Evolutionary conservation across 53 echinoderm and acorn worm species (phyloP).

Genomic region (Paelopatides confundens): DNA sequence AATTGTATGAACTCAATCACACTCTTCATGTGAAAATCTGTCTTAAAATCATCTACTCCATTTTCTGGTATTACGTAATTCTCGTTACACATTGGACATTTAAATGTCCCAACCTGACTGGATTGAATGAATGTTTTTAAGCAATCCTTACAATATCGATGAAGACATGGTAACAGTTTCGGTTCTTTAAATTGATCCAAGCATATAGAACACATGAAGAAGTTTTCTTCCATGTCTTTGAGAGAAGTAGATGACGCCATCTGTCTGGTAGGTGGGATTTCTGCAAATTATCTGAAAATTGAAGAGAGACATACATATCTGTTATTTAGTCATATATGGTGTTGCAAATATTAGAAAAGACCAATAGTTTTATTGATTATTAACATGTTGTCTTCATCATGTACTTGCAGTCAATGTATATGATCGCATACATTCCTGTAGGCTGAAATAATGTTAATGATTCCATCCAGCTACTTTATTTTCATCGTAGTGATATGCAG

Average conservation of each 20-base stretch:
- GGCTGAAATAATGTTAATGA: too few species aligned
- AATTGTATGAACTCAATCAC: slow-evolving; percentile 5
- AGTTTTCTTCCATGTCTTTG: background rate
- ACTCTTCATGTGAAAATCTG: slow-evolving; percentile 21
- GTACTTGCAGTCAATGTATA: too few species aligned
- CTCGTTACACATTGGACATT: background rate
- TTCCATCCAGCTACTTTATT: too few species aligned
- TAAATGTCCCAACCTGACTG: background rate
- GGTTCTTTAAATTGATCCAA: slow-evolving; percentile 3
- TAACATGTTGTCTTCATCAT: too few species aligned
- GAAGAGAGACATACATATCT: too few species aligned
- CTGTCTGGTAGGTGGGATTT: too few species aligned
- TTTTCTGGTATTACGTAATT: background rate
- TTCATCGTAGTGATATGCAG: too few species aligned
- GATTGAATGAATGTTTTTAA: background rate
- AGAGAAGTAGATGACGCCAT: background rate
- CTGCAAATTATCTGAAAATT: too few species aligned
- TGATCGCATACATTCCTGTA: too few species aligned
- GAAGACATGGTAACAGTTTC: slow-evolving; percentile 6
- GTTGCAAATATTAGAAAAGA: too few species aligned
- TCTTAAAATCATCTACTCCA: slow-evolving; percentile 5
- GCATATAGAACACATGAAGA: slow-evolving; percentile 1
- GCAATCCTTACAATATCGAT: slow-evolving; percentile 12
- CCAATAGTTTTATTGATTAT: too few species aligned
- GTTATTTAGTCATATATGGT: too few species aligned